A percentile compares a stretch with the other conserved stretches of the same genome.
phyloP scores from a whole-genome alignment of 2,797 vertebrate species.

The Vultur gryphus region DNA sequence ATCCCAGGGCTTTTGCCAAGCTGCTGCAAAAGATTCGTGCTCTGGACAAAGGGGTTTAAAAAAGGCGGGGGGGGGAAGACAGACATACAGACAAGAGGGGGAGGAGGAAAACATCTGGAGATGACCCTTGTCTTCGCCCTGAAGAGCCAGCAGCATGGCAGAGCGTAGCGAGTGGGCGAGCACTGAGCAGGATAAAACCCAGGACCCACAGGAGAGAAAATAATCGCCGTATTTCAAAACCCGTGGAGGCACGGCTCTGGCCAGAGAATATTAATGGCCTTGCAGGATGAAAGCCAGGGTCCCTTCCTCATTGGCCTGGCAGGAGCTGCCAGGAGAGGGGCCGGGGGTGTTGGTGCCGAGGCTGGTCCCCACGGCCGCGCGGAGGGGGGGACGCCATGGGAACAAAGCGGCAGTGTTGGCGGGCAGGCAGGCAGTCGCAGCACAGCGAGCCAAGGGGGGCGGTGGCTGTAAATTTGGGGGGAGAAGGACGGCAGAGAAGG shows the following conservation, averaged over 20 bases:
- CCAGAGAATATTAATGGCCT: not conserved
- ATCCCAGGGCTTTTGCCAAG: not conserved
- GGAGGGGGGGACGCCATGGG: rapidly evolving
- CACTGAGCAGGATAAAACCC: not conserved
- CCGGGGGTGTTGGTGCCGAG: rapidly evolving
- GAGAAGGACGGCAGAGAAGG: not conserved
- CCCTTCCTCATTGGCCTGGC: not conserved
- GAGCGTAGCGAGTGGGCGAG: not conserved
- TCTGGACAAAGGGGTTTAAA: not conserved
- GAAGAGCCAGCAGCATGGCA: not conserved
- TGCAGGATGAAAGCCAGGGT: not conserved
- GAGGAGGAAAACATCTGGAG: not conserved
- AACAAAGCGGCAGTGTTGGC: not conserved
- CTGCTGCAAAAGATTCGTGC: not conserved
- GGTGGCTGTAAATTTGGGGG: not conserved
- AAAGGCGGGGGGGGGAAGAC: not conserved
- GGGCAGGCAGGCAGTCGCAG: not conserved
- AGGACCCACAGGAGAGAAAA: not conserved
- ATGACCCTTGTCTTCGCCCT: rapidly evolving
- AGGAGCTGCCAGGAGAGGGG: not conserved
- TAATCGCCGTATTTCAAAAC: not conserved
- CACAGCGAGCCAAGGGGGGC: not conserved
- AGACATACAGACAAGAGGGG: not conserved
- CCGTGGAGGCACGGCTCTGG: rapidly evolving
- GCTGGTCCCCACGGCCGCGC: rapidly evolving